Base-by-base conservation (phyloP, 2,888 invertebrate species). In the Tenodera sinensis region DNA sequence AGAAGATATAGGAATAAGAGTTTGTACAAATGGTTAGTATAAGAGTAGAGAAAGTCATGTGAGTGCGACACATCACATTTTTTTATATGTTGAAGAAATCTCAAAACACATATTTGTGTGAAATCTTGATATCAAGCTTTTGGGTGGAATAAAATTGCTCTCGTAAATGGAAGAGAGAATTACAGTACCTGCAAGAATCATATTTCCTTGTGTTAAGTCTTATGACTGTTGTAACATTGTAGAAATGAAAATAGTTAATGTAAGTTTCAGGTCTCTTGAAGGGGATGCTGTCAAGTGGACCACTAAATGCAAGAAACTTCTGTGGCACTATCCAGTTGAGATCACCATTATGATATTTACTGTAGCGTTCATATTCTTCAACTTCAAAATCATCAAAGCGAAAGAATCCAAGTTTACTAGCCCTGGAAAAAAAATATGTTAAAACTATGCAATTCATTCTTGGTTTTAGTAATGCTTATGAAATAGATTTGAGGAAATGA, bases 241-340 rank as follows among this genome's bases (percentile, higher is more conserved):
- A 96, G 91, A 96, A 95, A 90, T 96, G 94, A 93, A 98, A 98
- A 94, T 98, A 98, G 88, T 96, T 95, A 91, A 98, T 95, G 93
- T 98, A 98, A 91, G 96, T 96, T 92, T 97, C 96, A 0, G 98
- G 98, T 90, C 94, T 94, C 92, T 96, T 96, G 90, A 93, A 92
- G 12, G 93, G 91, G 88, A 93, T 94, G 92, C 94, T 96, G 88
- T 93, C 95, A 93, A 94, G 96, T 90, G 98, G 98, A 9, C 98
- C 98, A 92, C 97, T 96, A 92, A 98, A 98, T 34, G 98, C 98
- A 86, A 98, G 93, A 92, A 97, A 97, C 92, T 96, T 96, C 87
- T 95, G 95, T 93, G 95, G 95, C 91, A 95, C 93, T 88, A 95
- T 94, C 98, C 98, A 98, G 93, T 98, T 98, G 90, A 98, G 94